A percentile compares a stretch with the other conserved stretches of the same genome.
These are phyloP conservation scores for Laticauda colubrina DNA, from an alignment of 2,113 vertebrate species.

Conservation along the genomic window DNA sequence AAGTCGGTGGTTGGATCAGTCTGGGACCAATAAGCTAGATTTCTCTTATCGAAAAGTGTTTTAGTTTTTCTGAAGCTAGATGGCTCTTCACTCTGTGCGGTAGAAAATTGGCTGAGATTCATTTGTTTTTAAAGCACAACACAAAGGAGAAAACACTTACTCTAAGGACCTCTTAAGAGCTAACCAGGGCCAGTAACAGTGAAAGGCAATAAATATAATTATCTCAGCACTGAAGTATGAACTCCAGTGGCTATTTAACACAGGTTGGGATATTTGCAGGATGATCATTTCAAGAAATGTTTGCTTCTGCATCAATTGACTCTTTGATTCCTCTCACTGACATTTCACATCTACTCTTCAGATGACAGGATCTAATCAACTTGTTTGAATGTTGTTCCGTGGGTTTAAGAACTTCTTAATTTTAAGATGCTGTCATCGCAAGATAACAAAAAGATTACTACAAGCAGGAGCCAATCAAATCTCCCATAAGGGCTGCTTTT, in stretches of 20 bases:
- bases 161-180: background rate
- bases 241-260: background rate
- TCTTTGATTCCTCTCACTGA: background rate
- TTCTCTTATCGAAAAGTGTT: background rate
- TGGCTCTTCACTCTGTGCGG: background rate
- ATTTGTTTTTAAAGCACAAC: background rate
- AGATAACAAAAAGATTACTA: background rate
- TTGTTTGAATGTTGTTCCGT: background rate
- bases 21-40: background rate
- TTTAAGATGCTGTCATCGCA: background rate
- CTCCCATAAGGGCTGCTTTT: too few relatives aligned
- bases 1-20: background rate
- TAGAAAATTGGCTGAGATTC: background rate
- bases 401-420: background rate
- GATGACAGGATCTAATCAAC: background rate
- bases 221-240: background rate
- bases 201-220: background rate
- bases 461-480: background rate
- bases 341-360: background rate
- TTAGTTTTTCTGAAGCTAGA: background rate
- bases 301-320: background rate
- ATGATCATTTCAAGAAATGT: background rate
- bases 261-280: background rate
- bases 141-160: background rate
- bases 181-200: background rate